A percentile compares a stretch with the other conserved stretches of the same genome.
Evolutionary conservation across 2,113 vertebrate genomes (phyloP).

Genomic region (Vulpes vulpes): DNA sequence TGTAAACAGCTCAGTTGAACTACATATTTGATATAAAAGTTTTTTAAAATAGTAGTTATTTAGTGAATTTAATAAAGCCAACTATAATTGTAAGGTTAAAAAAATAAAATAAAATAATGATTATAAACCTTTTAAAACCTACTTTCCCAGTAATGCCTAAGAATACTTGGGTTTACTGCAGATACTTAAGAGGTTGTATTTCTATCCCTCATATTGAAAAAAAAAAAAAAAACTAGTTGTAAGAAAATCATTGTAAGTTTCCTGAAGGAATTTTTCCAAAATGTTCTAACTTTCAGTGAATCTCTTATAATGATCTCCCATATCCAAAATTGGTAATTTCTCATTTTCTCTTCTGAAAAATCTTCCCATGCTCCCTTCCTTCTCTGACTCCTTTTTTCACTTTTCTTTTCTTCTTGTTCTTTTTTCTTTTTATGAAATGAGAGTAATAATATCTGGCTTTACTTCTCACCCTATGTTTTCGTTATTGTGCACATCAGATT

Average conservation of each 20-base stretch:
- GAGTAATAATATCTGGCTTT: not conserved
- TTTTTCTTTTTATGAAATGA: not conserved
- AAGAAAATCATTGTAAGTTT: not conserved
- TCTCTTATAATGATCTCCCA: not conserved
- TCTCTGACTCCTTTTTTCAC: not conserved
- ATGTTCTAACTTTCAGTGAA: not conserved
- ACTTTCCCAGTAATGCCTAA: not conserved
- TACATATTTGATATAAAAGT: slow-evolving; percentile 51
- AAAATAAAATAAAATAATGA: not conserved
- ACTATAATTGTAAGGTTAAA: not conserved
- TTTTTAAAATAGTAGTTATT: slow-evolving; percentile 30
- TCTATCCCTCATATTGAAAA: not conserved
- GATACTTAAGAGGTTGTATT: not conserved
- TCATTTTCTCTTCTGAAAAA: not conserved
- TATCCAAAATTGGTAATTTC: not conserved
- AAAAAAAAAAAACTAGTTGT: not conserved
- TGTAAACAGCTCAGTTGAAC: slow-evolving; percentile 49
- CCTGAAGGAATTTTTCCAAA: not conserved
- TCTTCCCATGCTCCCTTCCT: not conserved
- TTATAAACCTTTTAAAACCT: not conserved
- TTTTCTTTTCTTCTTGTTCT: not conserved
- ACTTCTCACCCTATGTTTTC: not conserved
- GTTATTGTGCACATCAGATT: not conserved
- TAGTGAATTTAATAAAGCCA: slow-evolving; percentile 44
- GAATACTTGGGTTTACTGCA: not conserved